phyloP scores from a whole-genome alignment of 2,113 vertebrate genomes.

The Charadrius vociferus region DNA sequence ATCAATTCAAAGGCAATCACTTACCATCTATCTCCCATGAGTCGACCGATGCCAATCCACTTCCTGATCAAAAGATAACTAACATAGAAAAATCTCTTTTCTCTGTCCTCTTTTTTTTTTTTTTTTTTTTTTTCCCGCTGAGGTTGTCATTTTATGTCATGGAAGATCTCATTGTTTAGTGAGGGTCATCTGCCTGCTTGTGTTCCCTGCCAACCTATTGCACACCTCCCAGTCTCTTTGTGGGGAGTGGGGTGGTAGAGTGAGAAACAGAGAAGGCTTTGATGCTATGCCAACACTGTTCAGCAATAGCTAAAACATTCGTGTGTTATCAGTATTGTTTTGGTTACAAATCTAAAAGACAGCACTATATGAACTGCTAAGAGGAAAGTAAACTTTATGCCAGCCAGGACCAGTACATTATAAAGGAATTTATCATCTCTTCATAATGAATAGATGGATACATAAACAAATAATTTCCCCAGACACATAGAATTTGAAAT shows the following conservation, averaged over 20 bases:
- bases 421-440: background rate
- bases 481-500: background rate
- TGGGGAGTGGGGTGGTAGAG: background rate
- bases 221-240: background rate
- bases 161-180: background rate
- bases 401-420: background rate
- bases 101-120: background rate
- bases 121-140: too few relatives aligned
- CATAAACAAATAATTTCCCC: background rate
- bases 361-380: background rate
- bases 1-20: background rate
- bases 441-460: background rate
- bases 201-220: background rate
- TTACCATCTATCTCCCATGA: background rate
- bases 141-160: background rate
- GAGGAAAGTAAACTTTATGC: background rate
- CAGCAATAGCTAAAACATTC: background rate
- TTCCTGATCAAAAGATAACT: background rate
- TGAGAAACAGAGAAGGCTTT: background rate
- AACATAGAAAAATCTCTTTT: background rate
- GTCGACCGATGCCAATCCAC: rapidly evolving
- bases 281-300: background rate
- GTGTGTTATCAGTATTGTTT: background rate
- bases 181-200: background rate
- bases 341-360: background rate